A percentile compares a stretch with the other conserved stretches of the same genome.
phyloP scores from a whole-genome alignment of 1,140 invertebrate genomes.

The Lepidurus arcticus region DNA sequence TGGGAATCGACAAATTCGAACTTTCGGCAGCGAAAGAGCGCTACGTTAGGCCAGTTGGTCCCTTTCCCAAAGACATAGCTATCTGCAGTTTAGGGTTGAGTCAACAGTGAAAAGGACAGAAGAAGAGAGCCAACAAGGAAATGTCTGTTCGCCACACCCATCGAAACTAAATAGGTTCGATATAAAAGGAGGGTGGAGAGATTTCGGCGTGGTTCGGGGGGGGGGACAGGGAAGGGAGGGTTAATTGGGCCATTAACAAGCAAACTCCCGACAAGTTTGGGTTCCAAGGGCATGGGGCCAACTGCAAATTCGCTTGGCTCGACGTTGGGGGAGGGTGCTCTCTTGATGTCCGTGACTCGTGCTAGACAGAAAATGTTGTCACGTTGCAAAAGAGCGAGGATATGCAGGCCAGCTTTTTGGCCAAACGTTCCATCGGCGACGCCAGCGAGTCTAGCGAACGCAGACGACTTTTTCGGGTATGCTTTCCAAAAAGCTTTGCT shows the following conservation, averaged over 20 bases:
- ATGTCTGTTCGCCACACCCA: background rate
- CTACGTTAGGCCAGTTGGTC: too few species aligned
- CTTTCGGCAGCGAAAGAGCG: too few species aligned
- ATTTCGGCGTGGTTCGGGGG: background rate
- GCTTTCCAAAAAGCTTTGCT: background rate
- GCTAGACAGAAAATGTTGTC: too few species aligned
- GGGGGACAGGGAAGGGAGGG: conserved; percentile 2
- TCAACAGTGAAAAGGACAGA: background rate
- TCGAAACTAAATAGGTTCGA: background rate
- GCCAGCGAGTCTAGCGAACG: conserved; percentile 1
- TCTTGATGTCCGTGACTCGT: background rate
- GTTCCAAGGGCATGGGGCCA: background rate
- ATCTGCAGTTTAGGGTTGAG: background rate
- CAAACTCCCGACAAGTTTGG: background rate
- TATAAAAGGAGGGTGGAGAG: background rate
- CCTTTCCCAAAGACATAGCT: background rate
- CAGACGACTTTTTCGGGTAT: background rate
- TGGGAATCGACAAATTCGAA: too few species aligned
- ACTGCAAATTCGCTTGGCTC: conserved; percentile 7
- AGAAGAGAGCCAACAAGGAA: background rate
- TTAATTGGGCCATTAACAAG: conserved; percentile 14
- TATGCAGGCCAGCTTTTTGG: background rate
- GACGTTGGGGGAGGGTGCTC: background rate
- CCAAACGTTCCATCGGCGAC: background rate
- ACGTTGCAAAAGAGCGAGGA: too few species aligned